phyloP scores from a whole-genome alignment of 2,113 vertebrate genomes.

The Acanthisitta chloris region DNA sequence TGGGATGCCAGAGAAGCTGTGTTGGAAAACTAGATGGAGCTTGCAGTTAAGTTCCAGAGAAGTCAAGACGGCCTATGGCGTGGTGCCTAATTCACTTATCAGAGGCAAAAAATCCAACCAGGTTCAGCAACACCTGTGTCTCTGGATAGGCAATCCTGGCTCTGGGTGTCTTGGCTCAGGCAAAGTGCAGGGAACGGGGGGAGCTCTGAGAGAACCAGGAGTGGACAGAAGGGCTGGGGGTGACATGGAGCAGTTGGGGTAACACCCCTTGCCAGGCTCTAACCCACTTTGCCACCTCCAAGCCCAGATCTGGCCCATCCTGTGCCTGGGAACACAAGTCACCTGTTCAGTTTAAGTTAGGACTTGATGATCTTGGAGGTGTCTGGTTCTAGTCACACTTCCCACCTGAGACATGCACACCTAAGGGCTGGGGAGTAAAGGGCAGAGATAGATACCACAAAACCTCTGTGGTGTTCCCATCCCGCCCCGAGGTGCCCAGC shows the following conservation, averaged over 20 bases:
- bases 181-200: fast-evolving
- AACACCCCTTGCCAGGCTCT: not conserved
- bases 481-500: not conserved
- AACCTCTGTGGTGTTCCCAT: fast-evolving
- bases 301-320: fast-evolving
- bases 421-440: not conserved
- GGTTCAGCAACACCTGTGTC: fast-evolving
- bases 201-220: fast-evolving
- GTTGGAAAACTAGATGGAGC: fast-evolving
- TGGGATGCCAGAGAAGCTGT: not conserved
- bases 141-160: fast-evolving
- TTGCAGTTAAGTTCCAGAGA: fast-evolving
- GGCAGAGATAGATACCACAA: not conserved
- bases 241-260: no score
- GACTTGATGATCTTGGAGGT: fast-evolving
- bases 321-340: not conserved
- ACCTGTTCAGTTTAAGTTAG: fast-evolving
- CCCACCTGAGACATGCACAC: fast-evolving
- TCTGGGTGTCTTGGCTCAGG: fast-evolving
- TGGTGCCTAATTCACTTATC: fast-evolving
- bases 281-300: not conserved
- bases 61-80: fast-evolving
- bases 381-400: not conserved
- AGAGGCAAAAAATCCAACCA: fast-evolving
- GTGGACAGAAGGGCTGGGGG: fast-evolving